Evolutionary conservation across 2,113 vertebrate genomes (phyloP), one percentile per base, ranked within the genome.

Genomic region (Dipodomys ordii): DNA sequence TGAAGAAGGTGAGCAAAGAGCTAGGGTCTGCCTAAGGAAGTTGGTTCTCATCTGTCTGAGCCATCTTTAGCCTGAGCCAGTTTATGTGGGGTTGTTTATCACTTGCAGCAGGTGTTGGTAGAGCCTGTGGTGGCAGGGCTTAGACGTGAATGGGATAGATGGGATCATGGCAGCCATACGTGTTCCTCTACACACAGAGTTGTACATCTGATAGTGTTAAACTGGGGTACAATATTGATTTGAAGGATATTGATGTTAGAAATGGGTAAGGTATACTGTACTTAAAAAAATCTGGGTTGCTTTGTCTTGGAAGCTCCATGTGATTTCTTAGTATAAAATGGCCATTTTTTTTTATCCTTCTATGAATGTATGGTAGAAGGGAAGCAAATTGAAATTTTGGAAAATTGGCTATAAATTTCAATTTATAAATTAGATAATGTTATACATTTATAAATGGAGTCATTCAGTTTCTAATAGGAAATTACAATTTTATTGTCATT

Each of bases 391-490:
- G 15, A 28, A 30, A 74, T 30, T 79, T 87, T 90, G 49, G 67
- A 32, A 92, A 94, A 79, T 53, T 72, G 19, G 22, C 8, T 13
- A 3, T 4, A 1, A 80, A 3, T 80, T 27, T 67, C 28, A 4
- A 68, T 92, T 94, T 87, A 46, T 71, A 28, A 83, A 74, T 64
- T 64, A 64, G 6, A 23, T 62, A 62, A 22, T 64, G 19, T 64
- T 64, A 22, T 62, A 62, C 3, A 67, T 92, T 94, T 86, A 57
- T 71, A 28, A 83, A 73, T 57, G 72, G 77, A 27, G n/a, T 89
- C 44, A 68, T 65, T 81, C 83, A 90, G 28, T 64, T 69, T 80
- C 53, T 83, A n/a, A 83, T 78, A 57, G 32, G 16, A 93, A 95
- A 86, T 93, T 68, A 53, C 28, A 65, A 9, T 65, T 68, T 68